Conservation (phyloP, 1,140 invertebrate species). For the Drosophila nigrodunni region DNA sequence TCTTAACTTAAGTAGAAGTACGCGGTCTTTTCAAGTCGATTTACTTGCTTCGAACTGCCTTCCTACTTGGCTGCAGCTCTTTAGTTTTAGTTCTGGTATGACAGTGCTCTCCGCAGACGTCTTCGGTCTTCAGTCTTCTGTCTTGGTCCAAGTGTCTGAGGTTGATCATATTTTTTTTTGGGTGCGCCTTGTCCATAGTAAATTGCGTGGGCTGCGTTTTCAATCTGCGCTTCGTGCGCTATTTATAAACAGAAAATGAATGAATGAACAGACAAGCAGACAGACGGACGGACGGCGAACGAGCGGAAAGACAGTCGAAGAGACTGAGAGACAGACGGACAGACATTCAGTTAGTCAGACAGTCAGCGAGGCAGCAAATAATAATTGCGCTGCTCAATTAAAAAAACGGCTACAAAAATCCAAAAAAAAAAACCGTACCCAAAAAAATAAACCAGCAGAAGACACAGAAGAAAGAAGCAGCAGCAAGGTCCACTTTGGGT, state of each 20-base stretch:
- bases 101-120: not conserved
- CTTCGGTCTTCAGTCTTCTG: not conserved
- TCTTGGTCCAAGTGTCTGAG: not conserved
- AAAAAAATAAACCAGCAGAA: not conserved
- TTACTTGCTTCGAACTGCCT: too few relatives aligned
- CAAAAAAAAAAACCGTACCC: constrained; percentile 20
- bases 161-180: constrained; percentile 15
- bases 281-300: not conserved
- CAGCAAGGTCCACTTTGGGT: constrained; percentile 16
- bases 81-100: not conserved
- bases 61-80: not conserved
- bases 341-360: not conserved
- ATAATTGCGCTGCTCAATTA: constrained; percentile 82
- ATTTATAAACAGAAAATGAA: constrained; percentile 68
- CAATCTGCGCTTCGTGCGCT: constrained; percentile 69
- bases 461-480: constrained; percentile 19
- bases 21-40: too few relatives aligned
- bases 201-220: constrained; percentile 68
- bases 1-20: too few relatives aligned
- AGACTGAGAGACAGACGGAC: not conserved
- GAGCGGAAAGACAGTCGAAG: not conserved
- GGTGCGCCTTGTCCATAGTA: constrained; percentile 44
- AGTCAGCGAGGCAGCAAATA: constrained; percentile 50
- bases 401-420: constrained; percentile 42
- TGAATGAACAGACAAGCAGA: constrained; percentile 11